Evolutionary conservation across 2,888 invertebrate species (phyloP).

Genomic region (Lamellibrachia columna): DNA sequence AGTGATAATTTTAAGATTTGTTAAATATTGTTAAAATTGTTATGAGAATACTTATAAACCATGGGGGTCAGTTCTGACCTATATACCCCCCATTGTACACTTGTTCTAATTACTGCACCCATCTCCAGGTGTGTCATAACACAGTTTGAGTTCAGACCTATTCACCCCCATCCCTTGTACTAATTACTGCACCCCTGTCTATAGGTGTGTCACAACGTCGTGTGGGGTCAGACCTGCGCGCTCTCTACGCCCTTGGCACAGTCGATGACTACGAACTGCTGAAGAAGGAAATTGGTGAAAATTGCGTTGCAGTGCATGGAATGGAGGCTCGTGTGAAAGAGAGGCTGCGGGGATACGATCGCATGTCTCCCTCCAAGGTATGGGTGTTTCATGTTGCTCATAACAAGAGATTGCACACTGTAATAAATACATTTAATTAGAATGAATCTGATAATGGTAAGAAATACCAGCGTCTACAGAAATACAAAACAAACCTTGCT

Average conservation of each 20-base stretch:
- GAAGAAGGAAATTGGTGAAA: constrained; percentile 59
- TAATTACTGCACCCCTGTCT: background rate
- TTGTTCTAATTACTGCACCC: background rate
- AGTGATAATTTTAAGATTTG: background rate
- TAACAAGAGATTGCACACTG: too few species aligned
- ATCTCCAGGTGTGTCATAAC: background rate
- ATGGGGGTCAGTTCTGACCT: background rate
- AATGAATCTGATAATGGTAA: too few species aligned
- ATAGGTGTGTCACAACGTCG: constrained; percentile 13
- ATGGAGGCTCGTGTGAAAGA: constrained; percentile 26
- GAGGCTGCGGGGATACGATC: background rate
- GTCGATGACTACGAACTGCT: constrained; percentile 63
- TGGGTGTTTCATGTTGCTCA: background rate
- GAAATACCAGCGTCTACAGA: too few species aligned
- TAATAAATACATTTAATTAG: too few species aligned
- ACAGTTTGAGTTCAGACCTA: background rate
- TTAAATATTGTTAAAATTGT: background rate
- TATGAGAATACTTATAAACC: too few species aligned
- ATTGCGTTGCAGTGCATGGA: constrained; percentile 31
- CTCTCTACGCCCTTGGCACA: constrained; percentile 60
- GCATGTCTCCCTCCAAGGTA: background rate
- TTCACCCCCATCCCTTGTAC: background rate
- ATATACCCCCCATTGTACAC: background rate
- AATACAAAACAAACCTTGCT: too few species aligned
- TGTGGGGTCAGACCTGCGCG: constrained; percentile 56